Percentiles rank a stretch among this genome's conserved stretches.
Conservation (phyloP, 2,113 vertebrate genomes). For the Oreotrochilus melanogaster region DNA sequence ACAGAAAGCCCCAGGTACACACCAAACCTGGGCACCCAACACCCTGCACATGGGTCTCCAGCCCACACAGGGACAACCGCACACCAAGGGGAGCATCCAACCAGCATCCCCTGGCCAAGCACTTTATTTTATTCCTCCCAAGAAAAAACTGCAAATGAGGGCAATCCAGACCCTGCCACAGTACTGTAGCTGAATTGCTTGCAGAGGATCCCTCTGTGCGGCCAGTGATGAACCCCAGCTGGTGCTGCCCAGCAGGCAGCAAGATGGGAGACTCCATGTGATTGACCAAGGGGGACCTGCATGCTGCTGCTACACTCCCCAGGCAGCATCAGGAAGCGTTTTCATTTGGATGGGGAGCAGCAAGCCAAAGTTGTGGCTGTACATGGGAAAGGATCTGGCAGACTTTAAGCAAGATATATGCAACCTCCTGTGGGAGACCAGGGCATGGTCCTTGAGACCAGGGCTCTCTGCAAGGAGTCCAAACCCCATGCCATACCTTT, state of each 20-base stretch:
- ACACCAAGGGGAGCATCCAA: neutral
- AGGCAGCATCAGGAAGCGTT: neutral
- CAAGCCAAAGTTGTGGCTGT: neutral
- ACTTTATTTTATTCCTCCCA: neutral
- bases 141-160: neutral
- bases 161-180: rapidly evolving
- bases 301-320: neutral
- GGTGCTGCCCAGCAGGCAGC: neutral
- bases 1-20: neutral
- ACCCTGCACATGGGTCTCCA: neutral
- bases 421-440: neutral
- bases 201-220: neutral
- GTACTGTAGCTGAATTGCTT: neutral
- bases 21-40: rapidly evolving
- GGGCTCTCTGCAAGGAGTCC: rapidly evolving
- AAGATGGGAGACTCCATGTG: neutral
- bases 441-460: rapidly evolving
- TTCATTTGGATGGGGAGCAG: neutral
- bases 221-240: neutral
- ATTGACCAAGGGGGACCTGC: no score
- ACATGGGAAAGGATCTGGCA: neutral
- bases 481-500: slow-evolving; percentile 79
- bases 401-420: neutral
- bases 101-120: neutral
- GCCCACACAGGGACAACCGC: neutral